Evolutionary conservation across 2,888 invertebrate species (phyloP).

Genomic region (Pilophorus perplexus): DNA sequence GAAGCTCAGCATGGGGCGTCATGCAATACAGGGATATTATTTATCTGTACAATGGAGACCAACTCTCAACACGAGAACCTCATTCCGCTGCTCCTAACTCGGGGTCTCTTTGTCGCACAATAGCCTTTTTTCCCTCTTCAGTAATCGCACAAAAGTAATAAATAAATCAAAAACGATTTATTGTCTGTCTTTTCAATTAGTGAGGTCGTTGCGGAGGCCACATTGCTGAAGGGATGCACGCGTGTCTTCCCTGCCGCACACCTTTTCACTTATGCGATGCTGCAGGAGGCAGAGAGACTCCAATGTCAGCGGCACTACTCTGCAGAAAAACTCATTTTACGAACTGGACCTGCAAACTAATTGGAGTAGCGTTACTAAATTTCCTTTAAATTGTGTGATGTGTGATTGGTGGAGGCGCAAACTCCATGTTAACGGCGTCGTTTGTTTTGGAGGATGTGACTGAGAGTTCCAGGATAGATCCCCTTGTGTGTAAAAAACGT

Average conservation of each 20-base stretch:
- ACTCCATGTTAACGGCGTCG: too few species aligned
- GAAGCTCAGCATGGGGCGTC: slow-evolving; percentile 33
- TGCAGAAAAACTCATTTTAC: too few species aligned
- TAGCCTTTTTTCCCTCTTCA: not conserved
- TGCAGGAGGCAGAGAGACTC: too few species aligned
- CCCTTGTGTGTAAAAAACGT: too few species aligned
- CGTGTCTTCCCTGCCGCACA: not conserved
- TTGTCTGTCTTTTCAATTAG: slow-evolving; percentile 29
- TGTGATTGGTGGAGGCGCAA: too few species aligned
- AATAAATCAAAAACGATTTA: slow-evolving; percentile 24
- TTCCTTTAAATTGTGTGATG: too few species aligned
- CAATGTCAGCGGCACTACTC: too few species aligned
- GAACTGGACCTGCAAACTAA: too few species aligned
- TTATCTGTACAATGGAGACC: slow-evolving; percentile 33
- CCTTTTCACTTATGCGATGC: too few species aligned
- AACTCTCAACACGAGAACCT: slow-evolving; percentile 27
- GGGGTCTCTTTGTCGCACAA: slow-evolving; percentile 30
- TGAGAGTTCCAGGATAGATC: too few species aligned
- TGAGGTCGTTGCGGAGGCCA: not conserved
- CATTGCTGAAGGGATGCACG: not conserved
- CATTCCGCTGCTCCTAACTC: not conserved
- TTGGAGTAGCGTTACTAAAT: too few species aligned
- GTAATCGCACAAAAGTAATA: slow-evolving; percentile 24
- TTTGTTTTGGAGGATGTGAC: too few species aligned
- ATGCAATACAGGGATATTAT: slow-evolving; percentile 38